These are phyloP conservation scores for Orientallactaga bullata DNA, from an alignment of 2,113 vertebrate genomes.

Conservation along the genomic window DNA sequence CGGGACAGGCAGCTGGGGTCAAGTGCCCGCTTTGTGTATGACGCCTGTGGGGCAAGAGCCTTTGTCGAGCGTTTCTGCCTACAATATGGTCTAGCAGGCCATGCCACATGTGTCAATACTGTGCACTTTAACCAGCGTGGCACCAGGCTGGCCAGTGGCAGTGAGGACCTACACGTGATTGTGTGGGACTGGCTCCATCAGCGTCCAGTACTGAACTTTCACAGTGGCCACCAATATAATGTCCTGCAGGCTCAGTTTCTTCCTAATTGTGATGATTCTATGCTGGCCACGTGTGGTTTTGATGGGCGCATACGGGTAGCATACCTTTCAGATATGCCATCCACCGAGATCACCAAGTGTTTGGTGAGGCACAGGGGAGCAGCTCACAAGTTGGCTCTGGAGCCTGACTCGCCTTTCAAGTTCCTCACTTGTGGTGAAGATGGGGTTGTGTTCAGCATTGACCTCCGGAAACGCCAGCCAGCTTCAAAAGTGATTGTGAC, in stretches of 20 bases:
- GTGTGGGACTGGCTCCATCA: slow-evolving; percentile 94
- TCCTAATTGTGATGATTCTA: slow-evolving; percentile 93
- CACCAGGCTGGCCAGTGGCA: slow-evolving; percentile 92
- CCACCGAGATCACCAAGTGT: slow-evolving; percentile 91
- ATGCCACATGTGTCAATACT: slow-evolving; percentile 93
- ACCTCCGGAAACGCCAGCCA: slow-evolving; percentile 90
- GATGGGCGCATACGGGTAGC: slow-evolving; percentile 93
- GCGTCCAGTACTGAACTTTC: slow-evolving; percentile 90
- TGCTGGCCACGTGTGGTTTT: slow-evolving; percentile 92
- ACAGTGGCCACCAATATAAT: slow-evolving; percentile 94
- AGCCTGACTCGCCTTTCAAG: slow-evolving; percentile 92
- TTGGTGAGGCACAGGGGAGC: slow-evolving; percentile 95
- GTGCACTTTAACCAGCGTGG: slow-evolving; percentile 96
- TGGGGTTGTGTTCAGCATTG: slow-evolving; percentile 93
- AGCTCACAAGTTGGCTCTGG: slow-evolving; percentile 93
- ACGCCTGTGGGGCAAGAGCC: slow-evolving; percentile 91
- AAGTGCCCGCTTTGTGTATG: slow-evolving; percentile 87
- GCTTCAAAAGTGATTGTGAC: slow-evolving; percentile 94
- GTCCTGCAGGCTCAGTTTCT: slow-evolving; percentile 97
- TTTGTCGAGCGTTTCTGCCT: slow-evolving; percentile 93
- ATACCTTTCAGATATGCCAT: slow-evolving; percentile 91
- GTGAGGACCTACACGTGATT: slow-evolving; percentile 93
- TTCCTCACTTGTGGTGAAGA: slow-evolving; percentile 96
- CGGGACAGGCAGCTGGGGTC: slow-evolving; percentile 83
- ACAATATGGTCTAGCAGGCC: slow-evolving; percentile 90